These are phyloP conservation scores for Nomada lathburiana DNA, from an alignment of 2,888 invertebrate species.

Conservation along the genomic window DNA sequence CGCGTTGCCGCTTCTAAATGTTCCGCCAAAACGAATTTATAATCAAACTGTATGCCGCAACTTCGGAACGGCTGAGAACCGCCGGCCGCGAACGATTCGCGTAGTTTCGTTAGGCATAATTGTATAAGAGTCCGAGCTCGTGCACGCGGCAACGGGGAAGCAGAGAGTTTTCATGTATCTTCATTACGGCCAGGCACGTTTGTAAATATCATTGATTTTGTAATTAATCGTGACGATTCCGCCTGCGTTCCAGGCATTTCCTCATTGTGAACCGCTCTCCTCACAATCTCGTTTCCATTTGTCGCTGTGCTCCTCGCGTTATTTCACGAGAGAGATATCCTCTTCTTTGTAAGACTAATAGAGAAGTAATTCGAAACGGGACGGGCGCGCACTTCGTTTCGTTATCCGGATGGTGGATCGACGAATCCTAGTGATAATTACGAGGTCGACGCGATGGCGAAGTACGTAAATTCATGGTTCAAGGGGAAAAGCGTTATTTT, in stretches of 20 bases:
- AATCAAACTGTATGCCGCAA: conserved; percentile 43
- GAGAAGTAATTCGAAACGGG: background rate
- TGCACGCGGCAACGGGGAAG: no score
- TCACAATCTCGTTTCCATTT: background rate
- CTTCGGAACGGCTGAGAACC: background rate
- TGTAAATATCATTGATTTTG: conserved; percentile 40
- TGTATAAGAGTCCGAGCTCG: background rate
- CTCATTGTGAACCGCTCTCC: background rate
- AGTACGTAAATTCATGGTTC: background rate
- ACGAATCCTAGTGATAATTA: background rate
- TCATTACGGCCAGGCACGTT: conserved; percentile 15
- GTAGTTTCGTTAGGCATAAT: conserved; percentile 6
- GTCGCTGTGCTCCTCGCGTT: background rate
- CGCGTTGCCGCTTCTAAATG: conserved; percentile 30
- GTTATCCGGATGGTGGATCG: background rate
- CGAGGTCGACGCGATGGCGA: background rate
- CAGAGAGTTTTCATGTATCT: conserved; percentile 15
- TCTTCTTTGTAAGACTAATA: background rate
- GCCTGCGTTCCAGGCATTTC: background rate
- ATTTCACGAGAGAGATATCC: background rate
- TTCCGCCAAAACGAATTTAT: conserved; percentile 45
- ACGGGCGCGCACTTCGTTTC: background rate
- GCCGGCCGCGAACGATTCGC: background rate
- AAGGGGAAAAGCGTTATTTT: conserved; percentile 29
- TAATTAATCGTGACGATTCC: background rate